Conservation (phyloP, 2,797 vertebrate species). For the Manis javanica region DNA sequence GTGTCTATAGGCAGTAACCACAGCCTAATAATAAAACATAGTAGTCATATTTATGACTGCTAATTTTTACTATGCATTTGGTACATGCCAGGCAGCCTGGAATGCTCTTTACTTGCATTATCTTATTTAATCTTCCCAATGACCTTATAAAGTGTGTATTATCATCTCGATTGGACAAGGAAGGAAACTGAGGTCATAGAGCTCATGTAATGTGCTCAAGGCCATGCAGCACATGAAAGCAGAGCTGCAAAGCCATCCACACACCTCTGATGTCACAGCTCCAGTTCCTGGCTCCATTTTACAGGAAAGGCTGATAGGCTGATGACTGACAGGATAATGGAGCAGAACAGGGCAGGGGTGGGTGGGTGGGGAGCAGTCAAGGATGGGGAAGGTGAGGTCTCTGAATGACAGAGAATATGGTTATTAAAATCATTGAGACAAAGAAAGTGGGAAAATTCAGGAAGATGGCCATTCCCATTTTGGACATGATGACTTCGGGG, state of each 20-base stretch:
- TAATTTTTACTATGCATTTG: background rate
- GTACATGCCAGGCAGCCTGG: background rate
- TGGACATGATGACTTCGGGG: background rate
- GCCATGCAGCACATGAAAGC: background rate
- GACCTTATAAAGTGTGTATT: background rate
- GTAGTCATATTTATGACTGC: background rate
- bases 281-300: background rate
- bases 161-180: background rate
- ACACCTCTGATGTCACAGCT: background rate
- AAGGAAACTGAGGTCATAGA: background rate
- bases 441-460: background rate
- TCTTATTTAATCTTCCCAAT: background rate
- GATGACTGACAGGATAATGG: fast-evolving
- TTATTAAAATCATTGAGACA: background rate
- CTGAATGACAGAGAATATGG: background rate
- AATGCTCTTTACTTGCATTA: background rate
- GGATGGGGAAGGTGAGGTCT: background rate
- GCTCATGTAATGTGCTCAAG: background rate
- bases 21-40: background rate
- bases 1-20: background rate
- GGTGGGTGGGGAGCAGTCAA: too few species aligned
- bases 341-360: background rate
- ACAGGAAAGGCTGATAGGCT: background rate
- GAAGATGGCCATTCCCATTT: background rate
- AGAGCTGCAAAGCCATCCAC: background rate